phyloP scores from a whole-genome alignment of 23 tunicate species.

The Halocynthia roretzi region DNA sequence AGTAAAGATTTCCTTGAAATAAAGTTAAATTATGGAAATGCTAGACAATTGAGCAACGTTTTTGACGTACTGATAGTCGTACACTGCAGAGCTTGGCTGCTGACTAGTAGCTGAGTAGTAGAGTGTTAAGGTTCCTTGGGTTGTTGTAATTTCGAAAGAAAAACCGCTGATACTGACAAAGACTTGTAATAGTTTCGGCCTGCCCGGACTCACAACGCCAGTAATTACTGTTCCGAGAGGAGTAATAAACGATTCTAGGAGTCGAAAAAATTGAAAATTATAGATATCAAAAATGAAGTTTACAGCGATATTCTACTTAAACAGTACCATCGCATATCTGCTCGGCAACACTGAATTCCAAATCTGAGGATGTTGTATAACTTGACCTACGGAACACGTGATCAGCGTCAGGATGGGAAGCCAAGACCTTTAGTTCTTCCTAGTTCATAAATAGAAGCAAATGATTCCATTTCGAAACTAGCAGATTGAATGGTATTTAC shows the following conservation, averaged over 20 bases:
- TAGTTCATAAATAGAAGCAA: background rate
- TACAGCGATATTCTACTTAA: too few species aligned
- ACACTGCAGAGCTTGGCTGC: constrained; percentile 26
- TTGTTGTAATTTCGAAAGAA: constrained; percentile 17
- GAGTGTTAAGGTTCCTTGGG: constrained; percentile 26
- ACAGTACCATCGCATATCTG: background rate
- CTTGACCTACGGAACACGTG: background rate
- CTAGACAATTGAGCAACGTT: background rate
- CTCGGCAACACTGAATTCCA: background rate
- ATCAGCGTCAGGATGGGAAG: background rate
- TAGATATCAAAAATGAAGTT: too few species aligned
- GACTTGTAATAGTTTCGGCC: background rate
- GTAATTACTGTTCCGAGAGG: constrained; percentile 1
- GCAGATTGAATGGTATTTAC: background rate
- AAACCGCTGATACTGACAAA: background rate
- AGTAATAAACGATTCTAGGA: background rate
- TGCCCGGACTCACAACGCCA: constrained; percentile 23
- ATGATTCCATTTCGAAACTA: background rate
- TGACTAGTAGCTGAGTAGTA: constrained; percentile 31
- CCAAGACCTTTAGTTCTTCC: background rate
- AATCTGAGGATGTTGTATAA: background rate
- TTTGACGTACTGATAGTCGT: constrained; percentile 28
- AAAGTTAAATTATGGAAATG: background rate
- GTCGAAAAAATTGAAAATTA: too few species aligned
- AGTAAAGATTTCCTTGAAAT: background rate